Conservation (phyloP, 2,888 invertebrate genomes). For the Hypena proboscidalis region DNA sequence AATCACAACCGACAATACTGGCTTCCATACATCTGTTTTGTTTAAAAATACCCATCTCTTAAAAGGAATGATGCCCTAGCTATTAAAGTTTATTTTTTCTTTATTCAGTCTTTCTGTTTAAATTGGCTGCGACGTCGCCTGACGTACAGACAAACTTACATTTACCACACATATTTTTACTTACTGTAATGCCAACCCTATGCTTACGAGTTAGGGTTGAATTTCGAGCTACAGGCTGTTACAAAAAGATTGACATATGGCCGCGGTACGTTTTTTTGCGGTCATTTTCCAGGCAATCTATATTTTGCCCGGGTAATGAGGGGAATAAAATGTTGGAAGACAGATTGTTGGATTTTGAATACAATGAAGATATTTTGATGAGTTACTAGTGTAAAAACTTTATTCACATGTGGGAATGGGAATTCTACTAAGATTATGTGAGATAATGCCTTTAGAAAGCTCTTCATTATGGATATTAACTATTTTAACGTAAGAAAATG, state of each 20-base stretch:
- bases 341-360: constrained; percentile 48
- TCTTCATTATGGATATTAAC: no score
- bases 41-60: constrained; percentile 62
- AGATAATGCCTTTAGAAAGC: no score
- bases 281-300: constrained; percentile 61
- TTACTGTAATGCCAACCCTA: constrained; percentile 38
- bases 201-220: constrained; percentile 7
- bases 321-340: constrained; percentile 46
- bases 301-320: constrained; percentile 64
- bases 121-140: constrained; percentile 70
- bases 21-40: constrained; percentile 50
- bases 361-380: constrained; percentile 43
- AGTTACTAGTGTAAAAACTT: background rate
- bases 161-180: constrained; percentile 8
- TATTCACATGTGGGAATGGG: no score
- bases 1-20: constrained; percentile 35
- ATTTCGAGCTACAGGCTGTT: constrained; percentile 19
- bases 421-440: no score
- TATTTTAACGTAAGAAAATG: no score
- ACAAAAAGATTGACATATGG: constrained; percentile 73
- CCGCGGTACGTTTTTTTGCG: constrained; percentile 56
- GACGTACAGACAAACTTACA: constrained; percentile 41
- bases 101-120: constrained; percentile 63
- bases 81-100: constrained; percentile 57
- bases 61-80: constrained; percentile 49